phyloP scores from a whole-genome alignment of 2,797 vertebrate species.

The Neosalanx taihuensis region DNA sequence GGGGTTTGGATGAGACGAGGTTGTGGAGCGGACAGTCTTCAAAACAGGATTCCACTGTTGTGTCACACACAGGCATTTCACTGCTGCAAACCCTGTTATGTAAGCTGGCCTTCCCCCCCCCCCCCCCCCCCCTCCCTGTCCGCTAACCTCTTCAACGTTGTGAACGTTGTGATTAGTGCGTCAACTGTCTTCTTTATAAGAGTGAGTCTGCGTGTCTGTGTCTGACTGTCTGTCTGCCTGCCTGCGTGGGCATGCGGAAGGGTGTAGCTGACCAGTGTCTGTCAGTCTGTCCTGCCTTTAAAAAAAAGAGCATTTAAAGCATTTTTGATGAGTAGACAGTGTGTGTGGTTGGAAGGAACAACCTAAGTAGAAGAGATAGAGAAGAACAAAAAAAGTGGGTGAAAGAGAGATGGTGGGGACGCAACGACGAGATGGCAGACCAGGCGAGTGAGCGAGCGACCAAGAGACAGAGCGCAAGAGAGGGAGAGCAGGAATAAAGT shows the following conservation, averaged over 20 bases:
- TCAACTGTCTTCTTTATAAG: background rate
- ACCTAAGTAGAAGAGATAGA: no score
- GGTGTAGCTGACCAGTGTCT: background rate
- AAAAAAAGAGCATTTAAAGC: no score
- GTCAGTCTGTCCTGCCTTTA: background rate
- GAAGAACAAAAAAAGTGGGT: no score
- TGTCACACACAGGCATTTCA: conserved; percentile 10
- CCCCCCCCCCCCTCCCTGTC: background rate
- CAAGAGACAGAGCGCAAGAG: no score
- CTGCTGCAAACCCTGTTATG: conserved; percentile 36
- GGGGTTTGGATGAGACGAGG: background rate
- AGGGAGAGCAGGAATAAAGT: no score
- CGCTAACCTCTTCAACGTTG: background rate
- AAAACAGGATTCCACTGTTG: conserved; percentile 23
- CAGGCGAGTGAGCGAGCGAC: no score
- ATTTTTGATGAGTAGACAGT: no score
- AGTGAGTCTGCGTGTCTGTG: conserved; percentile 2
- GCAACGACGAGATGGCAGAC: no score
- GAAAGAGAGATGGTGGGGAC: no score
- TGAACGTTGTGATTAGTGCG: background rate
- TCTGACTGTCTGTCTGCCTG: background rate
- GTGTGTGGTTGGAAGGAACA: no score
- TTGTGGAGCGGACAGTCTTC: conserved; percentile 5
- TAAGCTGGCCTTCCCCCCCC: conserved; percentile 26
- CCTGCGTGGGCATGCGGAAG: background rate